Conservation (phyloP, 2,888 invertebrate species). For the Phytoseiulus persimilis region DNA sequence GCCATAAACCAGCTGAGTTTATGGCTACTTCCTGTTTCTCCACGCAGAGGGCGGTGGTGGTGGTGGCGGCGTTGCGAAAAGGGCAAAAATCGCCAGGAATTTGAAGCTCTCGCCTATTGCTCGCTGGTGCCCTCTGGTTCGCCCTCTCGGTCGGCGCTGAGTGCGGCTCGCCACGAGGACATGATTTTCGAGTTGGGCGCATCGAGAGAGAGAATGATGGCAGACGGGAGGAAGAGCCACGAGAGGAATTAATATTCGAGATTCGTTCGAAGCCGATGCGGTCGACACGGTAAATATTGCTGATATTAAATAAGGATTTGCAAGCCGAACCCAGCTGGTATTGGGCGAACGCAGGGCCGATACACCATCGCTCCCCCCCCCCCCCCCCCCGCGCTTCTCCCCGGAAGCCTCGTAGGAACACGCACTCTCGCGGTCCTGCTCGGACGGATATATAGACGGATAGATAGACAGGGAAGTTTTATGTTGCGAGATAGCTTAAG, state of each 20-base stretch:
- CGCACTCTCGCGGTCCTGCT: background rate
- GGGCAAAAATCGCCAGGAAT: background rate
- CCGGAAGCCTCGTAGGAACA: background rate
- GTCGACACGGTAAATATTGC: conserved; percentile 11
- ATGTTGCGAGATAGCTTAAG: background rate
- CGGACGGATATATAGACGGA: background rate
- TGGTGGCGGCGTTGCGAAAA: background rate
- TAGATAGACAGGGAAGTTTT: background rate
- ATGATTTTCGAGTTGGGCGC: background rate
- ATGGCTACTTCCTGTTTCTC: background rate
- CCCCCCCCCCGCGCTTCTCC: background rate
- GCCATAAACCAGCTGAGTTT: background rate
- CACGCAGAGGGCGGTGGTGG: background rate
- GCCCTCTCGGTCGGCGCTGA: background rate
- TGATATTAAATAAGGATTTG: conserved; percentile 33
- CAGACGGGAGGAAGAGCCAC: background rate
- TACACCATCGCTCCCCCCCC: background rate
- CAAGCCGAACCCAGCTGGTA: conserved; percentile 11
- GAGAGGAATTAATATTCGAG: background rate
- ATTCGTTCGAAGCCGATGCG: background rate
- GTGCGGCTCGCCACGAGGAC: background rate
- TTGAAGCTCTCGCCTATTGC: background rate
- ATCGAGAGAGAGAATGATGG: background rate
- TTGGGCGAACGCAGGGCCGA: background rate
- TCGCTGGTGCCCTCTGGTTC: background rate